Evolutionary conservation across 1,140 invertebrate genomes (phyloP), one percentile per base, ranked within the genome.

Genomic region (Chironomus tepperi): DNA sequence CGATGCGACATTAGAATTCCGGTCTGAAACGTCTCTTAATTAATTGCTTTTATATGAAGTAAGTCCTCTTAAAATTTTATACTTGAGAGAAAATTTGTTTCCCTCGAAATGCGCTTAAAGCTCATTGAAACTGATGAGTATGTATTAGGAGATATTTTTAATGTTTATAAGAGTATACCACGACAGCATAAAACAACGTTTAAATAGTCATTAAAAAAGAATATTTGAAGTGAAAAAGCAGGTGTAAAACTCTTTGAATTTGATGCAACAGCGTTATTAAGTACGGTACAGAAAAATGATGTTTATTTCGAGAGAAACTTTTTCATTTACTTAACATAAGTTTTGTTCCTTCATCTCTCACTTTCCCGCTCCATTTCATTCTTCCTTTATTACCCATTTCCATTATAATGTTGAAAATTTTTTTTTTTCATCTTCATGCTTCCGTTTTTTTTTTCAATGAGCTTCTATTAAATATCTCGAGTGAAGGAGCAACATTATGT

Each of bases 191-290:
- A 34, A 34, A 34, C 24, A 34, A 34, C 24, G 24, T 34, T 34
- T 34, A 34, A 34, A 34, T 34, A 34, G 24, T 34, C 24, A 34
- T 34, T 34, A 34, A 34, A 34, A 34, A 34, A 34, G 3, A 57
- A 10, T 5, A 57, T 12, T 57, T 47, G 47, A 12, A n/a, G 47
- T 15, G 1, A 57, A 57, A 34, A 34, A 34, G 24, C 47, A 57
- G 47, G 47, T 57, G 47, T 57, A 57, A 57, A 57, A 57, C 47
- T 57, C 47, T n/a, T n/a, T 57, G 47, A 57, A 57, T 57, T 57
- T 57, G 9, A 57, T 57, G 47, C 47, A 57, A 12, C 9, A 57
- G 47, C 12, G 43, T 34, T 34, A 34, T 34, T 34, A 34, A 34
- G 24, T 34, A 34, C 24, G 24, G 24, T 34, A 47, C 42, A 10